These are phyloP conservation scores for Pithys albifrons DNA, from an alignment of 2,113 vertebrate genomes.

Conservation along the genomic window DNA sequence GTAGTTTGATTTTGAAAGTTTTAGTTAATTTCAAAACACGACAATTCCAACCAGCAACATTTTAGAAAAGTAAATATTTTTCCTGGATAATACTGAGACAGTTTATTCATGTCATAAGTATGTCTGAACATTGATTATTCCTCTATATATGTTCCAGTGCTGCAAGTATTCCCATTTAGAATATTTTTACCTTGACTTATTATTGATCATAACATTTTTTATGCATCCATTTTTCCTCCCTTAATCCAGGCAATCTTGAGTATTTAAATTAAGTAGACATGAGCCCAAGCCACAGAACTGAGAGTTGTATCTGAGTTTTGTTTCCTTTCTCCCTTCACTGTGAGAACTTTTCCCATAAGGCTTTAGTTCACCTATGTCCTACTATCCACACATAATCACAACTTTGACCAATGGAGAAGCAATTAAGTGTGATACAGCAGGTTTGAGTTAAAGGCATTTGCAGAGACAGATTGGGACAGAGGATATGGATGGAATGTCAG, in stretches of 20 bases:
- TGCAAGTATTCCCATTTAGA: background rate
- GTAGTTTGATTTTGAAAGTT: background rate
- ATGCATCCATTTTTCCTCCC: background rate
- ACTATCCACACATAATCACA: background rate
- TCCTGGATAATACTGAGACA: background rate
- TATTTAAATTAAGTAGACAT: background rate
- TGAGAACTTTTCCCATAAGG: background rate
- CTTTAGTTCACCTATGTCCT: background rate
- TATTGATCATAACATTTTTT: background rate
- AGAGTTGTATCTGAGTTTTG: background rate
- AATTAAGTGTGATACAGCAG: background rate
- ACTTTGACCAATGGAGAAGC: background rate
- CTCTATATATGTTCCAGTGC: background rate
- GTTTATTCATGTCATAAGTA: background rate
- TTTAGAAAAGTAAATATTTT: background rate
- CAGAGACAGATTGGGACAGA: background rate
- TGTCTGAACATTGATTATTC: background rate
- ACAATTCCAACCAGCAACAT: background rate
- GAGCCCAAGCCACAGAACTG: background rate
- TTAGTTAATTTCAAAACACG: constrained; percentile 25
- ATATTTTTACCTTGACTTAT: background rate
- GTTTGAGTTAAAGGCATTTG: background rate
- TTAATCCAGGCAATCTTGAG: background rate
- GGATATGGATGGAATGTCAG: background rate
- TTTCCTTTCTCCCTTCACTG: background rate